Conservation (phyloP, 2,888 invertebrate genomes). For the Pocota personata region DNA sequence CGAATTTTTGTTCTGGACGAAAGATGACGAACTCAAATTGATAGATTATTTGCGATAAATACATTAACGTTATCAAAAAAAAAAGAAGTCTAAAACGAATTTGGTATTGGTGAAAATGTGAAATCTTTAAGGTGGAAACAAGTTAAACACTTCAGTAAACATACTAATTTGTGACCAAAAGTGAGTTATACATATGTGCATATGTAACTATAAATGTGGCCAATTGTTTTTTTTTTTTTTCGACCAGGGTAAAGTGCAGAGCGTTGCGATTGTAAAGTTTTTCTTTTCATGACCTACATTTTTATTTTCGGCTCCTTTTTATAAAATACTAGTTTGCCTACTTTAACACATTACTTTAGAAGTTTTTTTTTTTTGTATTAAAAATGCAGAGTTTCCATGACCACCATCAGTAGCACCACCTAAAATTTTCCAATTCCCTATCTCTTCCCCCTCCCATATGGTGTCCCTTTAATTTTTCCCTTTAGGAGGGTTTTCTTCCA, state of each 20-base stretch:
- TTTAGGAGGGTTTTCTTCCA: slow-evolving; percentile 41
- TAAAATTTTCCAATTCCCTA: background rate
- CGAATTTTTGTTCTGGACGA: slow-evolving; percentile 11
- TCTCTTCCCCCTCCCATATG: slow-evolving; percentile 1
- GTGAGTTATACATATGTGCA: background rate
- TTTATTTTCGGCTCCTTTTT: background rate
- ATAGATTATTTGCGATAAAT: background rate
- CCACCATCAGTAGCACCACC: slow-evolving; percentile 27
- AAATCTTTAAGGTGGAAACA: background rate
- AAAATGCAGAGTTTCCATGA: slow-evolving; percentile 36
- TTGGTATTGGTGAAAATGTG: background rate
- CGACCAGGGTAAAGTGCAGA: background rate
- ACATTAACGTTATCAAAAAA: background rate
- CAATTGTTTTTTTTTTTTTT: background rate
- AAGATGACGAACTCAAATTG: background rate
- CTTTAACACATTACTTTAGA: background rate
- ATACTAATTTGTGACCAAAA: background rate
- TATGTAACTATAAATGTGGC: background rate
- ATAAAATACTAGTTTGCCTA: background rate
- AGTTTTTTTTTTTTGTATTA: background rate
- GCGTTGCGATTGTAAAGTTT: background rate
- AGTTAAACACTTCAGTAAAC: background rate
- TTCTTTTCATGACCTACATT: slow-evolving; percentile 9
- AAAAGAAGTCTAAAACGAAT: background rate
- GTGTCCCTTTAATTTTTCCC: slow-evolving; percentile 25